Conservation (phyloP, 2,888 invertebrate genomes). For the Diarsia mendica region DNA sequence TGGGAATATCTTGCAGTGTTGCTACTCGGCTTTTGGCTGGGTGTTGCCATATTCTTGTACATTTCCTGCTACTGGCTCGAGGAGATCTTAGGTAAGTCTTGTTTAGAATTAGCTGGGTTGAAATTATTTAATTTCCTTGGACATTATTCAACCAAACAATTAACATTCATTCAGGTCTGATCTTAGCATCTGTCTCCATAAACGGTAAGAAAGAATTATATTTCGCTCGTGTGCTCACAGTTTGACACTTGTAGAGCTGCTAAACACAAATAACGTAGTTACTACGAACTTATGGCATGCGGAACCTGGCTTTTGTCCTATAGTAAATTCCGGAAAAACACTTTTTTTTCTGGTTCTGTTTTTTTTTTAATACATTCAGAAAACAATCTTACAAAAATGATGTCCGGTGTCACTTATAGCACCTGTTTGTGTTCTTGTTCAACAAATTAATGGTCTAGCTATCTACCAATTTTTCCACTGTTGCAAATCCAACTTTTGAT, state of each 20-base stretch:
- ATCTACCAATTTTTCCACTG: fast-evolving
- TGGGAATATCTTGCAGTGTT: constrained; percentile 86
- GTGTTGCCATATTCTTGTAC: constrained; percentile 88
- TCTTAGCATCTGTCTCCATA: background rate
- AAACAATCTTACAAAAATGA: background rate
- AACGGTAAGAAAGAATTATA: constrained; percentile 1
- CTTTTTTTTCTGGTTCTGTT: too few relatives aligned
- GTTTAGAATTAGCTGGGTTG: background rate
- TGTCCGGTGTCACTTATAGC: too few relatives aligned
- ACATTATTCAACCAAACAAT: background rate
- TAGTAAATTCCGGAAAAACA: too few relatives aligned
- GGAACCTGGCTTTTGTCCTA: too few relatives aligned
- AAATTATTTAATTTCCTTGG: background rate
- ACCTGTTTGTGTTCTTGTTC: too few relatives aligned
- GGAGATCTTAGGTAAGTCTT: constrained; percentile 91
- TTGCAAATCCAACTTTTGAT: background rate
- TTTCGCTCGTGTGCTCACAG: background rate
- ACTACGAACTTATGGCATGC: too few relatives aligned
- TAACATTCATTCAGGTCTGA: constrained; percentile 28
- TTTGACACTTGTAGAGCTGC: background rate
- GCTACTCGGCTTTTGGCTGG: constrained; percentile 88
- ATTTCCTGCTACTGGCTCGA: constrained; percentile 91
- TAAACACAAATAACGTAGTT: too few relatives aligned
- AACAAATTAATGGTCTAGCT: background rate
- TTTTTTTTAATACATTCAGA: background rate